Evolutionary conservation across 1,140 invertebrate genomes (phyloP).

Genomic region (Heliconius hermathena): DNA sequence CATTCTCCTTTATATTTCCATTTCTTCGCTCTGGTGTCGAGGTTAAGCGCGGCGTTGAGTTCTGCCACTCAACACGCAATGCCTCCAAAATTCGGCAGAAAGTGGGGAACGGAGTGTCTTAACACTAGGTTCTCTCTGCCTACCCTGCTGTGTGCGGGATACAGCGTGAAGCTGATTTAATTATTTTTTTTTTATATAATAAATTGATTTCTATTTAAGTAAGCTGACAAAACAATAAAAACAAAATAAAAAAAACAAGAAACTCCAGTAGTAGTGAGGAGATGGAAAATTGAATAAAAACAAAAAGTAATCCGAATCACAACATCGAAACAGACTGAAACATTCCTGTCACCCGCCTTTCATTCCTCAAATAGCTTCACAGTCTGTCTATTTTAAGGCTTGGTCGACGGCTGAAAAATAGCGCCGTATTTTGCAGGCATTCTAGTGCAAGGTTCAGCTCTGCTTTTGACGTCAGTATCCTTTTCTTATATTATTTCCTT

Average conservation of each 20-base stretch:
- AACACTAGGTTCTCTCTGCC: too few relatives aligned
- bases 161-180: too few relatives aligned
- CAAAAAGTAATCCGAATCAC: constrained; percentile 4
- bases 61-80: too few relatives aligned
- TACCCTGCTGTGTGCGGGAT: too few relatives aligned
- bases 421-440: constrained; percentile 27
- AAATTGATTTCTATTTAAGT: too few relatives aligned
- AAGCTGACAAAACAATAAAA: too few relatives aligned
- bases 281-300: neutral
- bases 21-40: too few relatives aligned
- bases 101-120: too few relatives aligned
- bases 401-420: constrained; percentile 24
- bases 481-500: constrained; percentile 37
- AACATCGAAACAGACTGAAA: constrained; percentile 28
- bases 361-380: constrained; percentile 33
- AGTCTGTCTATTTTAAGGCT: constrained; percentile 32
- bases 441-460: constrained; percentile 23
- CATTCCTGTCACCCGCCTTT: constrained; percentile 23
- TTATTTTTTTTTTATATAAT: too few relatives aligned
- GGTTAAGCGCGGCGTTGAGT: too few relatives aligned
- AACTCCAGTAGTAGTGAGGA: neutral
- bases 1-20: too few relatives aligned
- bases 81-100: too few relatives aligned
- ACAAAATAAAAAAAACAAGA: neutral
- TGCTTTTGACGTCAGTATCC: constrained; percentile 31